Conservation (phyloP, 2,888 invertebrate genomes). For the Drosophila rellima region DNA sequence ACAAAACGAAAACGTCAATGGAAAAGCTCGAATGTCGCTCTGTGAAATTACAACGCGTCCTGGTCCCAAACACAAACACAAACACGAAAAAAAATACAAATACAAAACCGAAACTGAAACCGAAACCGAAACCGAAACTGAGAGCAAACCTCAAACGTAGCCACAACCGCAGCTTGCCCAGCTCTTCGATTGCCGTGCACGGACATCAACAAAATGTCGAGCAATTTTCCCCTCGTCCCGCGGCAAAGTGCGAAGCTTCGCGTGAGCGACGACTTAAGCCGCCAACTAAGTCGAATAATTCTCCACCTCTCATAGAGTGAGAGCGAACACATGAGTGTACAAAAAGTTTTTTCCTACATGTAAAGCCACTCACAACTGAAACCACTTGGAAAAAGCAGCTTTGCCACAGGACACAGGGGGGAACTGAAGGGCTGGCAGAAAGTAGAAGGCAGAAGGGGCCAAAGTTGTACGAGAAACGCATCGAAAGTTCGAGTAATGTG, state of each 20-base stretch:
- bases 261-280: slow-evolving; percentile 72
- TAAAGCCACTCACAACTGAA: slow-evolving; percentile 77
- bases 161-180: slow-evolving; percentile 32
- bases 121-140: slow-evolving; percentile 20
- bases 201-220: slow-evolving; percentile 62
- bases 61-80: slow-evolving; percentile 37
- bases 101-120: slow-evolving; percentile 21
- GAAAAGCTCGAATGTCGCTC: slow-evolving; percentile 34
- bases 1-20: slow-evolving; percentile 42
- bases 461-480: slow-evolving; percentile 11
- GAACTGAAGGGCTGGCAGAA: no score
- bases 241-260: slow-evolving; percentile 44
- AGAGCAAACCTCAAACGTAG: slow-evolving; percentile 11
- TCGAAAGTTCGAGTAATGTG: slow-evolving; percentile 53
- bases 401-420: slow-evolving; percentile 22
- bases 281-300: slow-evolving; percentile 15
- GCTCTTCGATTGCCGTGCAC: slow-evolving; percentile 20
- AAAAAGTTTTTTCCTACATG: slow-evolving; percentile 61
- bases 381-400: slow-evolving; percentile 72
- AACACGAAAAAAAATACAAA: slow-evolving; percentile 16
- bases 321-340: slow-evolving; percentile 52
- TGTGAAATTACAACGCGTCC: slow-evolving; percentile 51
- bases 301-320: no score
- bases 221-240: background rate
- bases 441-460: background rate